These are phyloP conservation scores for Oceanodroma leucorhoa DNA, from an alignment of 2,797 vertebrate genomes.

Conservation along the genomic window DNA sequence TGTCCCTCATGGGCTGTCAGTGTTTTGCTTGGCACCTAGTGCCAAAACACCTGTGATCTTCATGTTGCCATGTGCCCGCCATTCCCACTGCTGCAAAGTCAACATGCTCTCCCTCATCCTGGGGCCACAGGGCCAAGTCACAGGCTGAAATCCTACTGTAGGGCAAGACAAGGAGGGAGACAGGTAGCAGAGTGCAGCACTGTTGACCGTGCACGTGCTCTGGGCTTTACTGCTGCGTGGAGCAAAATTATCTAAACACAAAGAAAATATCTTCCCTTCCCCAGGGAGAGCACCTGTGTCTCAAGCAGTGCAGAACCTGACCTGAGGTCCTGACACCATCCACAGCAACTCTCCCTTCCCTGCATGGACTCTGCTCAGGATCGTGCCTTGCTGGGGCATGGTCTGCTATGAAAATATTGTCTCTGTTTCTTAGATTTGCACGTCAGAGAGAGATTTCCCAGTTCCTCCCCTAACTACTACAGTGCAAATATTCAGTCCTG, in stretches of 20 bases:
- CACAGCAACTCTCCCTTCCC: fast-evolving
- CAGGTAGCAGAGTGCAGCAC: not conserved
- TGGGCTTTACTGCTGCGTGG: not conserved
- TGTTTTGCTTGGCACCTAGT: not conserved
- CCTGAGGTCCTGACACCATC: not conserved
- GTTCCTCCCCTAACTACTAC: not conserved
- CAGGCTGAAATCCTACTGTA: not conserved
- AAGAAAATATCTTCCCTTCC: not conserved
- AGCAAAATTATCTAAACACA: not conserved
- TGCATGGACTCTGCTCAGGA: not conserved
- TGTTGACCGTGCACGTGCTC: fast-evolving
- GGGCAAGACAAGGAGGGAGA: not conserved
- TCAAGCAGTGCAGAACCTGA: not conserved
- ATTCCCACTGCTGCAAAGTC: not conserved
- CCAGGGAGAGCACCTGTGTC: fast-evolving
- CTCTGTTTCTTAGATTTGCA: not conserved
- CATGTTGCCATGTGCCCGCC: fast-evolving
- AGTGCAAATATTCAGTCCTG: not conserved
- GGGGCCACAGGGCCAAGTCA: not conserved
- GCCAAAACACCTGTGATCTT: not conserved
- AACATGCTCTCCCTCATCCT: not conserved
- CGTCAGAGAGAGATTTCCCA: not conserved
- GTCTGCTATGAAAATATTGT: not conserved
- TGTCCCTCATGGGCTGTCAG: not conserved
- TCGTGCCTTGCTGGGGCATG: fast-evolving